Conservation (phyloP, 2,113 vertebrate species). For the Sterrhoptilus dennistouni region DNA sequence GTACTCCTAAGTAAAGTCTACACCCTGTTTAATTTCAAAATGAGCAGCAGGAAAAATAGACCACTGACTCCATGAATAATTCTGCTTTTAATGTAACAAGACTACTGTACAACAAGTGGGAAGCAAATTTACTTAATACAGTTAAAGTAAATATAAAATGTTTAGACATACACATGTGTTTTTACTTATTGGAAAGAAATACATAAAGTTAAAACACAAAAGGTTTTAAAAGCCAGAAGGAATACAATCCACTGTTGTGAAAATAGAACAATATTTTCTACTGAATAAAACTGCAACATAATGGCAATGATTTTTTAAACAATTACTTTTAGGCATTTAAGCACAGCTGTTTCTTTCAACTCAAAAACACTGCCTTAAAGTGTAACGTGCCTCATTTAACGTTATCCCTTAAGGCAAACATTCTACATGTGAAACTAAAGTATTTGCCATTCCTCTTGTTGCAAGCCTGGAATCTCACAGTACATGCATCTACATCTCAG, state of each 20-base stretch:
- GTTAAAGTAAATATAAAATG: constrained; percentile 69
- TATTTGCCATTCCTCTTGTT: not conserved
- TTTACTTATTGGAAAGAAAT: constrained; percentile 54
- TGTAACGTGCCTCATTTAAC: not conserved
- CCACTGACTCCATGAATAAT: not conserved
- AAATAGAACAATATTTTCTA: constrained; percentile 15
- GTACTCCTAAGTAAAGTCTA: rapidly evolving
- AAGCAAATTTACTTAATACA: constrained; percentile 48
- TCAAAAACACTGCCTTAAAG: constrained; percentile 13
- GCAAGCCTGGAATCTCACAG: constrained; percentile 31
- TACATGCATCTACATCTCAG: constrained; percentile 34
- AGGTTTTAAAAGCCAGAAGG: constrained; percentile 24
- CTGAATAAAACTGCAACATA: constrained; percentile 38
- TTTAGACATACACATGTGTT: constrained; percentile 38
- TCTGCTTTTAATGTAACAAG: constrained; percentile 68
- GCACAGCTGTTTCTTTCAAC: constrained; percentile 22
- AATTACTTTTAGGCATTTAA: constrained; percentile 39
- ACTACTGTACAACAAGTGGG: constrained; percentile 53
- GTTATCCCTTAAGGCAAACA: constrained; percentile 3
- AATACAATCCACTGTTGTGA: constrained; percentile 28
- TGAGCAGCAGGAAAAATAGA: not conserved
- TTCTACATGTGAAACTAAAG: not conserved
- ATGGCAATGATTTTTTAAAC: constrained; percentile 32
- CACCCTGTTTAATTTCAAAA: not conserved
- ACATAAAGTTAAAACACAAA: constrained; percentile 32